phyloP scores from a whole-genome alignment of 2,113 vertebrate genomes.

The Thunnus thynnus region DNA sequence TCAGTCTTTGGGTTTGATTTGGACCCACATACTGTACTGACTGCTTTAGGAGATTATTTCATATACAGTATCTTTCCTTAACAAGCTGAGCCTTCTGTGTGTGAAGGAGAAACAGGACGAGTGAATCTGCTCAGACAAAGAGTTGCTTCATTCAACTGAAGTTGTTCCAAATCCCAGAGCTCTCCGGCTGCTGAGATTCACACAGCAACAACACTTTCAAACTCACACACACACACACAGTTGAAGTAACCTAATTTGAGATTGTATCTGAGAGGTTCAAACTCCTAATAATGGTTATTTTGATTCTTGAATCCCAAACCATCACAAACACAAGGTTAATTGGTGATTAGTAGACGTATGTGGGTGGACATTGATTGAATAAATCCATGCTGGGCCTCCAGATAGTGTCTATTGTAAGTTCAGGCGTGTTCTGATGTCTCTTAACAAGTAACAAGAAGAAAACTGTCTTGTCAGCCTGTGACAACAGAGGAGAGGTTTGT shows the following conservation, averaged over 20 bases:
- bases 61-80: background rate
- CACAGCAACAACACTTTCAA: conserved; percentile 25
- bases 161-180: conserved; percentile 51
- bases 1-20: background rate
- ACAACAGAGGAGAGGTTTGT: background rate
- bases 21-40: background rate
- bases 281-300: conserved; percentile 18
- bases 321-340: conserved; percentile 2
- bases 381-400: background rate
- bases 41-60: conserved; percentile 43
- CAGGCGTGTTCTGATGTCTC: background rate
- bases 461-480: too few relatives aligned
- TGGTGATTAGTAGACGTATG: background rate
- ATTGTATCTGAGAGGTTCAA: conserved; percentile 14
- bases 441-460: background rate
- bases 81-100: conserved; percentile 35
- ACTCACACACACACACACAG: conserved; percentile 14
- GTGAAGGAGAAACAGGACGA: conserved; percentile 52
- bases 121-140: conserved; percentile 51
- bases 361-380: background rate
- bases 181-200: conserved; percentile 24
- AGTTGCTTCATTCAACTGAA: conserved; percentile 54
- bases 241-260: conserved; percentile 53
- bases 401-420: background rate
- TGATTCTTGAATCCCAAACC: conserved; percentile 21